Percentiles rank a stretch among this genome's conserved stretches.
phyloP scores from a whole-genome alignment of 2,888 invertebrate species.

The Neocrepidodera transversa region DNA sequence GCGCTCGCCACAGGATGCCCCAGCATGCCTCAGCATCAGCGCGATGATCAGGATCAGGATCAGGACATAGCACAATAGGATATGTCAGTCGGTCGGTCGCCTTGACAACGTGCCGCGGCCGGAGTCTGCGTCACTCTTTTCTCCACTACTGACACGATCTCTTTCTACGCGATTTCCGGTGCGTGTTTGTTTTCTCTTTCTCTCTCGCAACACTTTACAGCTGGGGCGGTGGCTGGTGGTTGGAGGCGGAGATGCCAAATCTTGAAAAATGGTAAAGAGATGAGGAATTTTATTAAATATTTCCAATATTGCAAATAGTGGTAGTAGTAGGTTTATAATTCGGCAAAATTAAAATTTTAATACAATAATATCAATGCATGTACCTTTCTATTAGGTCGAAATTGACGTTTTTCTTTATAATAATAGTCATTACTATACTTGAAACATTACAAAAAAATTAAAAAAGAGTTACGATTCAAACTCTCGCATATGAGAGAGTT shows the following conservation, averaged over 20 bases:
- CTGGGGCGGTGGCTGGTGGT: conserved; percentile 45
- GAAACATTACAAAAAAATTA: too few relatives aligned
- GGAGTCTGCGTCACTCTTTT: conserved; percentile 30
- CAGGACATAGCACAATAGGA: conserved; percentile 30
- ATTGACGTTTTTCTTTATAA: too few relatives aligned
- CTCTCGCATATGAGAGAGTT: too few relatives aligned
- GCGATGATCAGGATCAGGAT: conserved; percentile 15
- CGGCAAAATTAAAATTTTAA: too few relatives aligned
- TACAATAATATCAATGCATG: too few relatives aligned
- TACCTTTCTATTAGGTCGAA: too few relatives aligned
- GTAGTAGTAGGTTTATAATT: too few relatives aligned
- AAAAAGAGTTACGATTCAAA: too few relatives aligned
- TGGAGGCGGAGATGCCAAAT: conserved; percentile 20
- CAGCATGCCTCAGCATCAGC: too few relatives aligned
- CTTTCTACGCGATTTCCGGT: conserved; percentile 17
- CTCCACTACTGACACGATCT: conserved; percentile 12
- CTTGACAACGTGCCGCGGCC: conserved; percentile 33
- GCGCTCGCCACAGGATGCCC: conserved; percentile 33
- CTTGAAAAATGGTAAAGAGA: background rate
- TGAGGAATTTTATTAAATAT: background rate
- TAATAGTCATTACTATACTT: too few relatives aligned
- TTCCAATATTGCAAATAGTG: too few relatives aligned
- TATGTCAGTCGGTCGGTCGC: conserved; percentile 33
- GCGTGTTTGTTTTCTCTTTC: conserved; percentile 16
- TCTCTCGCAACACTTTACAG: conserved; percentile 26